A percentile compares a stretch with the other conserved stretches of the same genome.
Evolutionary conservation across 92 coral and sea anemone species (phyloP).

Genomic region (Bergia puertoricense): DNA sequence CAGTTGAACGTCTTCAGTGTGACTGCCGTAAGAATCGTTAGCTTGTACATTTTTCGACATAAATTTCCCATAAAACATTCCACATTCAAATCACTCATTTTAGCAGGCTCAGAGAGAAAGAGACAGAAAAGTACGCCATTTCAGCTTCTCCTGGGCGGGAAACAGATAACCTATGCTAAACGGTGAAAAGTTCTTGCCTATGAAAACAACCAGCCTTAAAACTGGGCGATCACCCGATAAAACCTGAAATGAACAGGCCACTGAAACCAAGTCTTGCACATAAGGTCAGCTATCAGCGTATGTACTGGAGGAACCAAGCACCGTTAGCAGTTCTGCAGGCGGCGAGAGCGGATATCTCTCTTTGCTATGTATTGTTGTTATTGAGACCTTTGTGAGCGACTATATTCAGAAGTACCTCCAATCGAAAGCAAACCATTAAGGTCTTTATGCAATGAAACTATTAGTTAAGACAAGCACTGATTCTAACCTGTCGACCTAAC

Average conservation of each 20-base stretch:
- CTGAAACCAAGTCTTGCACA: neutral
- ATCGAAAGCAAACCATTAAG: constrained; percentile 1
- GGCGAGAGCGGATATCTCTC: too few relatives aligned
- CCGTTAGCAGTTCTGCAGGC: too few relatives aligned
- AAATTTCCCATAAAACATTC: neutral
- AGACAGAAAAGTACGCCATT: neutral
- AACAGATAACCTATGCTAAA: neutral
- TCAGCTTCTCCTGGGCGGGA: constrained; percentile 4
- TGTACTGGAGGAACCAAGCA: neutral
- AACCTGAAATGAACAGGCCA: neutral
- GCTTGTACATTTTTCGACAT: neutral
- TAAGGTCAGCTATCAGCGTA: neutral
- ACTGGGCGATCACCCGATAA: neutral
- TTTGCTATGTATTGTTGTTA: neutral
- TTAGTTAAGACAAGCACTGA: neutral
- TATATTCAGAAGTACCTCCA: neutral
- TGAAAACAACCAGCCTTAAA: neutral
- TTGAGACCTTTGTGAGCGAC: neutral
- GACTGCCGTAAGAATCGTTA: neutral
- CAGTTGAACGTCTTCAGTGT: neutral
- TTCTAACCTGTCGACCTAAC: neutral
- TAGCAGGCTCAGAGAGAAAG: neutral
- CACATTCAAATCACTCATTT: neutral
- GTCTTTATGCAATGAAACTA: constrained; percentile 13
- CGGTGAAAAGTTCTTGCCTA: neutral